phyloP scores from a whole-genome alignment of 2,797 vertebrate genomes.

The Chanos chanos region DNA sequence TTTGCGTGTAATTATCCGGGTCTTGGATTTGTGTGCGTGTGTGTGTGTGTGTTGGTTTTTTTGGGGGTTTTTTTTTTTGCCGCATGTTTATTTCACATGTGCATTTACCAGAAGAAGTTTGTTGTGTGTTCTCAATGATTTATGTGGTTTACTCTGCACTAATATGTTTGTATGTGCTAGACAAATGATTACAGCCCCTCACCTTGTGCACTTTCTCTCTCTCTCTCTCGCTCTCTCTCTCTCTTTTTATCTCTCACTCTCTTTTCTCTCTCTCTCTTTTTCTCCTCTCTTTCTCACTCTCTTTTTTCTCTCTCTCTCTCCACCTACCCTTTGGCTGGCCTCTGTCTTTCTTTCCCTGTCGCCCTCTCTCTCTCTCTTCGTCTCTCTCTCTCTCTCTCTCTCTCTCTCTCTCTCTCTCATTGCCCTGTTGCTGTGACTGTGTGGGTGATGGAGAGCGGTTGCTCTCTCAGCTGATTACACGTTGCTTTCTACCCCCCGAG shows the following conservation, averaged over 20 bases:
- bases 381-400: too few relatives aligned
- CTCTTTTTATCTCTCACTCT: too few relatives aligned
- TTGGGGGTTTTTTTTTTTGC: conserved; percentile 1
- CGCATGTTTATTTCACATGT: neutral
- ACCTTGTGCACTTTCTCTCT: neutral
- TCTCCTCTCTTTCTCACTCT: too few relatives aligned
- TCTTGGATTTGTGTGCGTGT: neutral
- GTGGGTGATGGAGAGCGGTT: too few relatives aligned
- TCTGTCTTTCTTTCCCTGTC: too few relatives aligned
- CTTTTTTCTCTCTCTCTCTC: too few relatives aligned
- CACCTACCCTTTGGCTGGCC: too few relatives aligned
- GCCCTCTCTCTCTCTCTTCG: too few relatives aligned
- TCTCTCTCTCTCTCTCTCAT: too few relatives aligned
- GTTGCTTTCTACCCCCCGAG: neutral
- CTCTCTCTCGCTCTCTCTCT: neutral
- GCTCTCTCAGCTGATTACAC: neutral
- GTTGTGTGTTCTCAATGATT: neutral
- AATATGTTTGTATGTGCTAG: neutral
- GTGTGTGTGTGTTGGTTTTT: conserved; percentile 1
- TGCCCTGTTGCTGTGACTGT: too few relatives aligned
- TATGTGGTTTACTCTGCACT: neutral
- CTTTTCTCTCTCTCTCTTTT: too few relatives aligned
- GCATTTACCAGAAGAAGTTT: conserved; percentile 1
- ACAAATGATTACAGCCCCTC: neutral
- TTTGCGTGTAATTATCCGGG: neutral